Base-by-base conservation (phyloP, 1,140 invertebrate genomes). In the Lasioglossum albipes region DNA sequence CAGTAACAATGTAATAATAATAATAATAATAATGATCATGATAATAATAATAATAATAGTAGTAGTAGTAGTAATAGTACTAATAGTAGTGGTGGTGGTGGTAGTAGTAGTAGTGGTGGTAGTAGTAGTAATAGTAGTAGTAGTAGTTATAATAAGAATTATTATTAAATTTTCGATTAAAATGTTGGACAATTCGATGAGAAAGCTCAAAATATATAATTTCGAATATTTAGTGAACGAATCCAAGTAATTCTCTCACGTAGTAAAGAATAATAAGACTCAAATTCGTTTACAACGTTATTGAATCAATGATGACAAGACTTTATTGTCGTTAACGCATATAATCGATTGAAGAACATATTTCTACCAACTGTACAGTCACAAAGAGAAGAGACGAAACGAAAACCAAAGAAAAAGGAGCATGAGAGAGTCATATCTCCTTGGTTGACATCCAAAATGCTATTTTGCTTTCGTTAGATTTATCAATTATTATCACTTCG, bases 351-450 rank as follows among this genome's bases (percentile, higher is more conserved):
- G 49, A 66, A 49, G 57, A 75, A 68, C 31, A 77, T 79, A 80
- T 69, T 86, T 82, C 82, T 88, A 84, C 76, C 78, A 84, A 85
- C 82, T 82, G 64, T 62, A 86, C 67, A 82, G 52, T 80, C 54
- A 36, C 36, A 52, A 84, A 79, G 36, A 41, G 4, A 65, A 79
- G 70, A 75, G 18, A 49, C 45, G 13, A 49, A 16, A 59, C 66
- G 64, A 69, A 9, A 41, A 64, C 62, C 61, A 69, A 7, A 41
- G 49, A 72, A 84, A 74, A 75, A 62, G n/a, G 27, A 71, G 68
- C 1, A 45, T 42, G 22, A 68, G 27, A 27, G 61, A 73, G 65
- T 20, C 49, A 64, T 75, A 45, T 68, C 61, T 82, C 54, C 66
- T 22, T 83, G 80, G 45, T 73, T 76, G 68, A 83, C 36, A 69